Evolutionary conservation across 64 coral and sea anemone genomes (phyloP).

Genomic region (Platygyra sinensis): DNA sequence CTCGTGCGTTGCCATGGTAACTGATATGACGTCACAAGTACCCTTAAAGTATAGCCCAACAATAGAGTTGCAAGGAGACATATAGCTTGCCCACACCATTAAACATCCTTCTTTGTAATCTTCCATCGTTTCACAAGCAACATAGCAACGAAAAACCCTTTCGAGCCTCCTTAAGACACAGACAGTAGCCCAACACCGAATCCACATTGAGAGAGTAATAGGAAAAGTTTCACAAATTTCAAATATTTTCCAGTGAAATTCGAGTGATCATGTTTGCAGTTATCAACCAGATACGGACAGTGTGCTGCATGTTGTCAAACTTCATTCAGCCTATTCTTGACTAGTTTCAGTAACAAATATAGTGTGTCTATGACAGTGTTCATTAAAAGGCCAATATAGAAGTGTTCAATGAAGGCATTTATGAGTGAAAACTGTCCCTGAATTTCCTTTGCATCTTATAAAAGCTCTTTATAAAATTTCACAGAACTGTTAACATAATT

Average conservation of each 20-base stretch:
- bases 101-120: too few species aligned
- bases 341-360: background rate
- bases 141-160: too few species aligned
- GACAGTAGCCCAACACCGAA: slow-evolving; percentile 22
- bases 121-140: too few species aligned
- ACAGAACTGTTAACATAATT: too few species aligned
- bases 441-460: too few species aligned
- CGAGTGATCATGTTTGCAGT: slow-evolving; percentile 26
- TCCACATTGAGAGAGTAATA: slow-evolving; percentile 46
- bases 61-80: too few species aligned
- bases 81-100: too few species aligned
- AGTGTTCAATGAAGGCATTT: slow-evolving; percentile 4
- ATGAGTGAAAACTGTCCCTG: background rate
- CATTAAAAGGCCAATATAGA: background rate
- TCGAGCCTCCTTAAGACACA: too few species aligned
- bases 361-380: slow-evolving; percentile 4
- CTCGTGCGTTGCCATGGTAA: too few species aligned
- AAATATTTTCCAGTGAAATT: slow-evolving; percentile 42
- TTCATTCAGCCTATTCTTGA: slow-evolving; percentile 59
- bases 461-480: too few species aligned
- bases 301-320: slow-evolving; percentile 43
- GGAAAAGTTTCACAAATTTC: slow-evolving; percentile 45
- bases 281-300: slow-evolving; percentile 50
- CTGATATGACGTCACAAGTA: too few species aligned
- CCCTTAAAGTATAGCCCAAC: too few species aligned